A percentile compares a stretch with the other conserved stretches of the same genome.
Evolutionary conservation across 2,888 invertebrate species (phyloP).

Genomic region (Celastrina argiolus): DNA sequence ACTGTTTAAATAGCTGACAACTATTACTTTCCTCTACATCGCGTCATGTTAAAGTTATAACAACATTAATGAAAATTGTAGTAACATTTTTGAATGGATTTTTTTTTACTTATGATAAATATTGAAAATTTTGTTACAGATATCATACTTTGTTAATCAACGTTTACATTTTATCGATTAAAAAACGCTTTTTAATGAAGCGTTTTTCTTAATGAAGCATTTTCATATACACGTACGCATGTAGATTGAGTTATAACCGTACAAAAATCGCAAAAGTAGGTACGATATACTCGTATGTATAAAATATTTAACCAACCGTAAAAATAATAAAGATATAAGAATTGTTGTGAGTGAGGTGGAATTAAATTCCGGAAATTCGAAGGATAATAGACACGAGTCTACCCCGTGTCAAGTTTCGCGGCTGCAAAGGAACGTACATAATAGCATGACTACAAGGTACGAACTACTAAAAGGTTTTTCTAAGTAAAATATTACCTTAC

Average conservation of each 20-base stretch:
- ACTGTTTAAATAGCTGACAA: slow-evolving; percentile 32
- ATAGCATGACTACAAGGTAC: background rate
- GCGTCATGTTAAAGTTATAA: background rate
- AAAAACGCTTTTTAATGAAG: too few species aligned
- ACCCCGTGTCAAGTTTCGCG: slow-evolving; percentile 58
- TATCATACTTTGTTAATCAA: too few species aligned
- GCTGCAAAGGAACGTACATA: slow-evolving; percentile 29
- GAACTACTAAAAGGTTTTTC: slow-evolving; percentile 19
- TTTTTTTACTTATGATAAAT: too few species aligned
- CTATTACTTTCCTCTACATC: background rate
- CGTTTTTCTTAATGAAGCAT: too few species aligned
- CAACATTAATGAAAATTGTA: background rate
- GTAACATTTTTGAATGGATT: too few species aligned
- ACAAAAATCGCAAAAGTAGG: too few species aligned
- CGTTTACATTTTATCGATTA: too few species aligned
- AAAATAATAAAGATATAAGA: slow-evolving; percentile 9
- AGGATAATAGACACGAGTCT: slow-evolving; percentile 55
- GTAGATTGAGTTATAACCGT: too few species aligned
- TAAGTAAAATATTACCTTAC: background rate
- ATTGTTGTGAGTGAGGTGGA: background rate
- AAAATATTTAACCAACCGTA: slow-evolving; percentile 13
- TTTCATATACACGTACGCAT: too few species aligned
- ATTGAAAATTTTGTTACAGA: too few species aligned
- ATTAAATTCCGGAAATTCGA: slow-evolving; percentile 44
- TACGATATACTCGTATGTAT: background rate